Percentiles rank a stretch among this genome's conserved stretches.
phyloP scores from a whole-genome alignment of 2,797 vertebrate species.

The Hipposideros larvatus region DNA sequence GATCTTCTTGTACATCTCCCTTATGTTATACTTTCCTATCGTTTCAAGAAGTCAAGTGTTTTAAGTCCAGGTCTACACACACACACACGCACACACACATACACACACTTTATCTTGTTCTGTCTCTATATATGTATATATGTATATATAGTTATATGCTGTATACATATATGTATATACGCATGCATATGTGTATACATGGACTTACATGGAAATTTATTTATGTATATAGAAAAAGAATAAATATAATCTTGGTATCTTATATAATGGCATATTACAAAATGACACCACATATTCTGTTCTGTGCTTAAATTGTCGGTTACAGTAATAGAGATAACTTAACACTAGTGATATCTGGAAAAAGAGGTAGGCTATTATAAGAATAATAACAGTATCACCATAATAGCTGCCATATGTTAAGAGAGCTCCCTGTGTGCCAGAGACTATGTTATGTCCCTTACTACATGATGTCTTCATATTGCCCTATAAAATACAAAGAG shows the following conservation, averaged over 20 bases:
- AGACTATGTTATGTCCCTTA: background rate
- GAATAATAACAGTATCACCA: background rate
- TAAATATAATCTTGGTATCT: background rate
- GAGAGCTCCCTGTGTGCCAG: background rate
- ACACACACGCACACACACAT: background rate
- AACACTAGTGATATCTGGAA: background rate
- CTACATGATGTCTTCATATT: background rate
- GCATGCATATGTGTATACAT: no score
- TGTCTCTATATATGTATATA: no score
- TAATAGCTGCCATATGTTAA: background rate
- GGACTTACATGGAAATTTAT: background rate
- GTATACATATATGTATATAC: no score
- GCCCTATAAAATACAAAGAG: background rate
- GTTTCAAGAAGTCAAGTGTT: background rate
- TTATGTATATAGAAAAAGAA: background rate
- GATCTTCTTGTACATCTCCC: background rate
- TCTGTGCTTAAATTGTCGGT: background rate
- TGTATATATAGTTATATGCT: accelerated
- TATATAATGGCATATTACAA: background rate
- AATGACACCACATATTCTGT: background rate
- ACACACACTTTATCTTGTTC: no score
- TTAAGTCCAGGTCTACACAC: background rate
- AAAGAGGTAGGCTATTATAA: background rate
- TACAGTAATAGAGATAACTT: background rate
- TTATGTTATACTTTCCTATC: background rate